Conservation (phyloP, 2,888 invertebrate species). For the Athripsodes cinereus region DNA sequence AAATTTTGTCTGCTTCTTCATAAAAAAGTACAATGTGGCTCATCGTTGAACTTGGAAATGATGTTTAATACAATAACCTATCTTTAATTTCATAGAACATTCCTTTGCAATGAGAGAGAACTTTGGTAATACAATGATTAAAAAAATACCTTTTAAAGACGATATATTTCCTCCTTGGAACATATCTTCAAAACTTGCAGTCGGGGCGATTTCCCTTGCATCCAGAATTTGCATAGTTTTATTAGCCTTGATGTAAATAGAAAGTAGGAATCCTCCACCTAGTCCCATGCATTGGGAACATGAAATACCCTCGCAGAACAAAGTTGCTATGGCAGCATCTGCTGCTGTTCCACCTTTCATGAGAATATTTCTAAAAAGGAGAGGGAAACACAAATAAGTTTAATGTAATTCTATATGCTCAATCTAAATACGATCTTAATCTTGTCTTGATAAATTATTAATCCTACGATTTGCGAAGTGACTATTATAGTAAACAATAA, state of each 20-base stretch:
- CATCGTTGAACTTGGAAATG: too few species aligned
- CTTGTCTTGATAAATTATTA: too few species aligned
- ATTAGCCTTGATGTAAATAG: slow-evolving; percentile 63
- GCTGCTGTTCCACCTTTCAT: slow-evolving; percentile 69
- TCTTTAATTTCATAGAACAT: too few species aligned
- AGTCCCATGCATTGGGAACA: slow-evolving; percentile 82
- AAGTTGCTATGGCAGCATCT: slow-evolving; percentile 79
- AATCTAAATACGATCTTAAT: too few species aligned
- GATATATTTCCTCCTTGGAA: slow-evolving; percentile 50
- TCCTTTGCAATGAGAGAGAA: too few species aligned
- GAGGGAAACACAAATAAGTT: background rate
- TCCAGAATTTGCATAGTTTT: slow-evolving; percentile 58
- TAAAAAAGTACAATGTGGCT: too few species aligned
- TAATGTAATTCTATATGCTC: too few species aligned
- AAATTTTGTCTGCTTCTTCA: too few species aligned
- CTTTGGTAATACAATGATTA: too few species aligned
- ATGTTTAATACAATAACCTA: too few species aligned
- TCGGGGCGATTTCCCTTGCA: slow-evolving; percentile 75
- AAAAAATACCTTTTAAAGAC: slow-evolving; percentile 31
- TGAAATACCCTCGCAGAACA: slow-evolving; percentile 80
- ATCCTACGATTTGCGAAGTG: too few species aligned
- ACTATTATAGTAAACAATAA: too few species aligned
- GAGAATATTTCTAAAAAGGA: slow-evolving; percentile 55
- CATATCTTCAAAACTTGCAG: slow-evolving; percentile 61
- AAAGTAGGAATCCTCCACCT: slow-evolving; percentile 85